phyloP scores from a whole-genome alignment of 2,797 vertebrate genomes.

The Spondyliosoma cantharus region DNA sequence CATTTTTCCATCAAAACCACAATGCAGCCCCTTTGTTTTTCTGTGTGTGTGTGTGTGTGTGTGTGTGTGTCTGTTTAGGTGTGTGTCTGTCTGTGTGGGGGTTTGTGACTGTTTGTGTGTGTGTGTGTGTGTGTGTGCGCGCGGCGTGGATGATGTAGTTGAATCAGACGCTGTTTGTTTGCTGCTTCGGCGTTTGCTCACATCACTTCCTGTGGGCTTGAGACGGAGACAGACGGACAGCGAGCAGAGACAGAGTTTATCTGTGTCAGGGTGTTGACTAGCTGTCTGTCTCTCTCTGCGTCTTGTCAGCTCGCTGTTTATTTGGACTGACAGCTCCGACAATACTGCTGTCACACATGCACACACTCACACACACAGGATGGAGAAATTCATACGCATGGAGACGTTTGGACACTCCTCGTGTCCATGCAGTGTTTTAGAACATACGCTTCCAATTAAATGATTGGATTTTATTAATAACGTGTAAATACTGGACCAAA shows the following conservation, averaged over 20 bases:
- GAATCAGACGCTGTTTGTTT: conserved; percentile 45
- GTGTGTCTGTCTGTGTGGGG: too few species aligned
- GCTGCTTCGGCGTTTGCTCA: conserved; percentile 37
- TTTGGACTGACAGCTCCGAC: conserved; percentile 65
- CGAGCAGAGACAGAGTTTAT: conserved; percentile 62
- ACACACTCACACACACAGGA: neutral
- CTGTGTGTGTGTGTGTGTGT: neutral
- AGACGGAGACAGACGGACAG: conserved; percentile 45
- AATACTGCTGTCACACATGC: conserved; percentile 37
- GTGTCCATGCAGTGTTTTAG: neutral
- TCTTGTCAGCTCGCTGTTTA: conserved; percentile 57
- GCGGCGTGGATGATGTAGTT: conserved; percentile 5
- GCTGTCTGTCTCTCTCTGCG: conserved; percentile 53
- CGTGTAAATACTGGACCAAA: neutral
- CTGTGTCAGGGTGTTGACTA: conserved; percentile 60
- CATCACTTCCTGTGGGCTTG: conserved; percentile 47
- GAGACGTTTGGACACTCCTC: neutral
- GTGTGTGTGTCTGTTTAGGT: neutral
- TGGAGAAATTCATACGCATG: conserved; percentile 9
- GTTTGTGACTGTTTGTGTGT: neutral
- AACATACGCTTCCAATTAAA: neutral
- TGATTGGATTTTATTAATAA: neutral
- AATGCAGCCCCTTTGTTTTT: neutral
- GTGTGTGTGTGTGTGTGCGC: neutral
- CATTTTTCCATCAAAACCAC: neutral